These are phyloP conservation scores for Solea solea DNA, from an alignment of 2,113 vertebrate genomes.

Conservation along the genomic window DNA sequence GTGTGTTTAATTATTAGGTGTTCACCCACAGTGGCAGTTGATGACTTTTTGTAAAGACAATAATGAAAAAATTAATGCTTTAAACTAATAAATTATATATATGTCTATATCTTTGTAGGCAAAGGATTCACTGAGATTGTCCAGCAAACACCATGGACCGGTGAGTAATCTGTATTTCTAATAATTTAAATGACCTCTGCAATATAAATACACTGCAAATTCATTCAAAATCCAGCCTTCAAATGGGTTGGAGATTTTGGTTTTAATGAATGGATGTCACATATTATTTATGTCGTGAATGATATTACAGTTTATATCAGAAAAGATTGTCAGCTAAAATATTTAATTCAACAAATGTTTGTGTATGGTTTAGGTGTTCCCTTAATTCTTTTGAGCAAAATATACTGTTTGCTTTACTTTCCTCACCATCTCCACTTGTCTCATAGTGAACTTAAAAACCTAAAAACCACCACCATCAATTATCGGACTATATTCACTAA, in stretches of 20 bases:
- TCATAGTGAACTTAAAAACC: neutral
- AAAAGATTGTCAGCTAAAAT: no score
- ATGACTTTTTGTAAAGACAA: neutral
- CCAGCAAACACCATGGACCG: conserved; percentile 71
- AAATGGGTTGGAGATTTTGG: no score
- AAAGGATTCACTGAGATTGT: conserved; percentile 3
- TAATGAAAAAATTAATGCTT: no score
- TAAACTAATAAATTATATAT: no score
- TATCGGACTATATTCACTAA: neutral
- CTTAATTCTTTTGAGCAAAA: no score
- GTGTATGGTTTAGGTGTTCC: no score
- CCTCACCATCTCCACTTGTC: neutral
- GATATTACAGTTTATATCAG: no score
- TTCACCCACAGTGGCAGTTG: neutral
- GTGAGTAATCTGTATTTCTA: conserved; percentile 65
- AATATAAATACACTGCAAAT: neutral
- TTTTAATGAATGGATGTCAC: no score
- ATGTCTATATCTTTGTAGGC: no score
- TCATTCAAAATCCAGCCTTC: no score
- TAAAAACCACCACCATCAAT: neutral
- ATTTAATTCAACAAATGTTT: no score
- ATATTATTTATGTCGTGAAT: no score
- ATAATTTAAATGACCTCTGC: neutral
- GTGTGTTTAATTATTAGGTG: neutral
- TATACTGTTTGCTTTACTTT: neutral